Evolutionary conservation across 1,140 invertebrate genomes (phyloP).

Genomic region (Achroia grisella): DNA sequence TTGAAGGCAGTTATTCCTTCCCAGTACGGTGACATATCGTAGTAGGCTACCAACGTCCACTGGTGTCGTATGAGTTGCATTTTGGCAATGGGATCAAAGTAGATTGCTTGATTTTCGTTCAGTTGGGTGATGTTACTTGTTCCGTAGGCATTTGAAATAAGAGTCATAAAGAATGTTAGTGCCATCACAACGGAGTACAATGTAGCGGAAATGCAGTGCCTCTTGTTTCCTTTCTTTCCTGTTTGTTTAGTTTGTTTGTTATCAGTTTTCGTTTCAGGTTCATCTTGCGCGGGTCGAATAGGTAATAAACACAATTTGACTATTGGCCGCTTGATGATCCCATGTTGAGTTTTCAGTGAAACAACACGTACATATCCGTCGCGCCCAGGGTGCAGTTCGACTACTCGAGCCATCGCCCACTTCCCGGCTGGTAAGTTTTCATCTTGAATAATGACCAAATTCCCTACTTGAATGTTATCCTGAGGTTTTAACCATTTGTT

Average conservation of each 20-base stretch:
- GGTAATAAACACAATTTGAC: constrained; percentile 17
- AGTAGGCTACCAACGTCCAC: constrained; percentile 20
- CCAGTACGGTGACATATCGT: constrained; percentile 21
- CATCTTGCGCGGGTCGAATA: neutral
- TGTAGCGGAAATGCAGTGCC: neutral
- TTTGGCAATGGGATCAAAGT: constrained; percentile 16
- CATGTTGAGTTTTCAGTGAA: constrained; percentile 21
- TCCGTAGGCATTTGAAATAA: neutral
- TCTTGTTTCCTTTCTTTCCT: neutral
- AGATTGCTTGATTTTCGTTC: constrained; percentile 4
- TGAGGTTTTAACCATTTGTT: constrained; percentile 17
- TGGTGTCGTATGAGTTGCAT: constrained; percentile 17
- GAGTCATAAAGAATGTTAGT: constrained; percentile 2
- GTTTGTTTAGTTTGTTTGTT: neutral
- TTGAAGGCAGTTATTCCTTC: constrained; percentile 9
- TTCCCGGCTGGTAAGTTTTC: constrained; percentile 18
- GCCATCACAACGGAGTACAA: neutral
- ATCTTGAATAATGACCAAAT: constrained; percentile 45
- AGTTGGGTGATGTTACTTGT: neutral
- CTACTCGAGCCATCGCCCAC: constrained; percentile 25
- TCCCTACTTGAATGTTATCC: constrained; percentile 17
- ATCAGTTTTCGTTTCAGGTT: too few relatives aligned
- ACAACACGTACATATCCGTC: constrained; percentile 20
- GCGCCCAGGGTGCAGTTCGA: constrained; percentile 14
- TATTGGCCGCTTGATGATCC: constrained; percentile 22